Evolutionary conservation across 2,113 vertebrate species (phyloP), one percentile per base, ranked within the genome.

Genomic region (Cheirogaleus medius): DNA sequence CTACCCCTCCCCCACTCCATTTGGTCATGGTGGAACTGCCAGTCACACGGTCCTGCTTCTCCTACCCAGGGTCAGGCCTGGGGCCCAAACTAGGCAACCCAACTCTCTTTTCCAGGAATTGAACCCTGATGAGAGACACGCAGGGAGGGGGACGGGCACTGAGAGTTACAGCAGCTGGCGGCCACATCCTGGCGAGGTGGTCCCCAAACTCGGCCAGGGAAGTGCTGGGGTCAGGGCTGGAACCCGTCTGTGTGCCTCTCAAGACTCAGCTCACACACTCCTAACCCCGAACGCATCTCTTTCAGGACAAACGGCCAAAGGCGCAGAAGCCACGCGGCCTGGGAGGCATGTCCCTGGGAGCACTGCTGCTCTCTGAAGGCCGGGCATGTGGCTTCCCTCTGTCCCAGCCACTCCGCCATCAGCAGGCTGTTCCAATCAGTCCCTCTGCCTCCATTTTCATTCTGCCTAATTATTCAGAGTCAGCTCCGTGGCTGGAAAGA

Each of bases 131-230:
- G 93, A 80, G 42, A 89, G 76, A 82, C 47, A 52, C 20, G 39
- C 29, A 0, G 2, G 8, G 58, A 49, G 66, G 73, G 29, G 21
- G 7, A 74, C 42, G 3, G n/a, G 8, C 23, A 73, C 13, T 1
- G n/a, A 34, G 54, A 39, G 47, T 76, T 25, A 44, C 20, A 18
- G 47, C 15, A 8, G 18, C 78, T 54, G n/a, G n/a, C 1, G 34
- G 44, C 94, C 91, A 66, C 39, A 64, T 64, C 37, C 91, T 71
- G 77, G 82, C 49, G 44, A 80, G 58, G 18, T 11, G 42, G 42
- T 21, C 78, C 52, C 8, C 37, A 63, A 14, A 32, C 73, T 32
- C 52, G 69, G 73, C 71, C 20, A 2, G 3, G 0, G 42, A 88
- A 21, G 18, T 68, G 81, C 27, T 42, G 25, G 90, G 8, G 32